Percentiles rank a stretch among this genome's conserved stretches.
phyloP scores from a whole-genome alignment of 2,113 vertebrate genomes.

The Bothrops jararaca region DNA sequence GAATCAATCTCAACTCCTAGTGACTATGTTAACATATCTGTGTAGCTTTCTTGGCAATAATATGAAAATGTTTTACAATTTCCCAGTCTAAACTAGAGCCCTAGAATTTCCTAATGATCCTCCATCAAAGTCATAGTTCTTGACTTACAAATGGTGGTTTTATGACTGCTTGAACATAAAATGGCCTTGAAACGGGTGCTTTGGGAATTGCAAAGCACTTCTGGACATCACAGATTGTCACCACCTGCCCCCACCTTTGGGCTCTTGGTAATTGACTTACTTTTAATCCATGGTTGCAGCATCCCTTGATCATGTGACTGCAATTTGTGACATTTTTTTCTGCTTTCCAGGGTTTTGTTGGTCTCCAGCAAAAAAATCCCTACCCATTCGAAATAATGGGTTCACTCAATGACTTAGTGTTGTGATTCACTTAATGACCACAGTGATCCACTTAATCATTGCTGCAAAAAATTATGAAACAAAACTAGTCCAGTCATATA shows the following conservation, averaged over 20 bases:
- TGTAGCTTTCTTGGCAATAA: not conserved
- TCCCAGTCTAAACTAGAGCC: not conserved
- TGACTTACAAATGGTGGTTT: not conserved
- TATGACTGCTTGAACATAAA: not conserved
- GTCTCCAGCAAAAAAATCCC: not conserved
- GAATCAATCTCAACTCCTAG: not conserved
- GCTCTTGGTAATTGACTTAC: not conserved
- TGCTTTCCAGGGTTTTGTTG: not conserved
- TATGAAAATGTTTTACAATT: not conserved
- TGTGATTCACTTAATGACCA: not conserved
- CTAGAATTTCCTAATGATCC: not conserved
- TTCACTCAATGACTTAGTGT: not conserved
- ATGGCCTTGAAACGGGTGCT: not conserved
- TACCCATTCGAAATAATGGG: not conserved
- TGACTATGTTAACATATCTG: not conserved
- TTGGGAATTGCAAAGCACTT: not conserved
- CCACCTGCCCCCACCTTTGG: not conserved
- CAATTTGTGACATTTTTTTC: not conserved
- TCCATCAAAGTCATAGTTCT: not conserved
- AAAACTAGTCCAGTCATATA: not conserved
- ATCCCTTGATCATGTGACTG: not conserved
- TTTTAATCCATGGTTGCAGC: not conserved
- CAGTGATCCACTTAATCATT: not conserved
- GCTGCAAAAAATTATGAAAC: not conserved
- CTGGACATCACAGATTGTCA: not conserved